Evolutionary conservation across 2,113 vertebrate species (phyloP), one percentile per base, ranked within the genome.

Genomic region (Aptenodytes forsteri): DNA sequence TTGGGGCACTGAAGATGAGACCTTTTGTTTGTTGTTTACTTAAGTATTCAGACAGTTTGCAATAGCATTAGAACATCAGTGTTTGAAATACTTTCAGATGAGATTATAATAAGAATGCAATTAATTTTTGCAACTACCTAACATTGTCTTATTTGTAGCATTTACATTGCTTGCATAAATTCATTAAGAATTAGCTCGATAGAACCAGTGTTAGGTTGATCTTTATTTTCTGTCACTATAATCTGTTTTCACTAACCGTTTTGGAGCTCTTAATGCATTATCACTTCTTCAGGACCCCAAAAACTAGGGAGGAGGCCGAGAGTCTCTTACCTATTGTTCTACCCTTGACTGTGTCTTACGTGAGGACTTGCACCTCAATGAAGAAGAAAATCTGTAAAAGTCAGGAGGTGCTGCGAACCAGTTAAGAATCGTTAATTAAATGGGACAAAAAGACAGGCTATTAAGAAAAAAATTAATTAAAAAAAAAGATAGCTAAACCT

Each of bases 21-120:
- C 94, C 92, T 98, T 97, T 97, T 97, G 94, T 96, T 98, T 98
- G 87, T 97, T 98, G 93, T 97, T 83, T 97, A 94, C 89, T 97
- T 97, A 97, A 94, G 90, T 96, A 95, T 98, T 97, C 84, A 93
- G 70, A 42, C 52, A 49, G 90, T 96, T 97, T 89, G 92, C 86
- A 87, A 32, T 95, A 89, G 86, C 77, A 32, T 75, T 96, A 77
- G 64, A 97, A 80, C 72, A 96, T 94, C 86, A 66, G 55, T 97
- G 95, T 97, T 96, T 92, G 13, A 91, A 96, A 71, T 91, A 84
- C 83, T 95, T 91, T 88, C 64, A 95, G 91, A 96, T 83, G 49
- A 71, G 85, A 90, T 93, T 92, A 67, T 93, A 93, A 58, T 16
- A 89, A 86, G 80, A 90, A 69, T 32, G 76, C 76, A 59, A 5